phyloP scores from a whole-genome alignment of 2,113 vertebrate genomes.

The Ageneiosus marmoratus region DNA sequence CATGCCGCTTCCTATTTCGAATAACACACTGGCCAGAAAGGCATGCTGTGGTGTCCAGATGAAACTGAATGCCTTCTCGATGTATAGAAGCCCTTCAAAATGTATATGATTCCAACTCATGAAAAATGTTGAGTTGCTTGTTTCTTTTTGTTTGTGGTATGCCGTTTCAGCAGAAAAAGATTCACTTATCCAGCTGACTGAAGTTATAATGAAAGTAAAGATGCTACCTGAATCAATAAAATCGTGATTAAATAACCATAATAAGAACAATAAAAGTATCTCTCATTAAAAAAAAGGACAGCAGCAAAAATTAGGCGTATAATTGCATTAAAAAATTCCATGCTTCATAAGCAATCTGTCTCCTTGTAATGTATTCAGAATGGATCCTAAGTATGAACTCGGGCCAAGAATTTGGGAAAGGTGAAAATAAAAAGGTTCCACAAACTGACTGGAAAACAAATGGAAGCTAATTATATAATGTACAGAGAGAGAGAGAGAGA shows the following conservation, averaged over 20 bases:
- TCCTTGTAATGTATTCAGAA: background rate
- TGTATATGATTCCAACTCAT: background rate
- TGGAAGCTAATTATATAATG: background rate
- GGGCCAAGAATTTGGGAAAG: background rate
- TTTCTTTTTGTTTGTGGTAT: background rate
- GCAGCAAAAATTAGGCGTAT: background rate
- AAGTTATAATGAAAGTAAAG: background rate
- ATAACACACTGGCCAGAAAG: background rate
- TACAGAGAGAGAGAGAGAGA: background rate
- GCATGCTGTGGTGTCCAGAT: constrained; percentile 12
- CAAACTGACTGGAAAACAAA: background rate
- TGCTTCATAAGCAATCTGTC: background rate
- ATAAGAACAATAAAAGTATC: background rate
- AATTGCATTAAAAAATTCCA: background rate
- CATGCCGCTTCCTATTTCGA: constrained; percentile 4
- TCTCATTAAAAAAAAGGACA: background rate
- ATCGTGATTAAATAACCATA: background rate
- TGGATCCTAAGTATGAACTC: background rate
- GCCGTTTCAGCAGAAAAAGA: background rate
- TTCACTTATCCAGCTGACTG: background rate
- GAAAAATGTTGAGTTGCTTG: too few species aligned
- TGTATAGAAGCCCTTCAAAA: background rate
- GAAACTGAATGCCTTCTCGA: background rate
- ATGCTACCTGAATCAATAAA: background rate
- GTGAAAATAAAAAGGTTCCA: constrained; percentile 7